A percentile compares a stretch with the other conserved stretches of the same genome.
These are phyloP conservation scores for Sesamia inferens DNA, from an alignment of 2,888 invertebrate genomes.

Conservation along the genomic window DNA sequence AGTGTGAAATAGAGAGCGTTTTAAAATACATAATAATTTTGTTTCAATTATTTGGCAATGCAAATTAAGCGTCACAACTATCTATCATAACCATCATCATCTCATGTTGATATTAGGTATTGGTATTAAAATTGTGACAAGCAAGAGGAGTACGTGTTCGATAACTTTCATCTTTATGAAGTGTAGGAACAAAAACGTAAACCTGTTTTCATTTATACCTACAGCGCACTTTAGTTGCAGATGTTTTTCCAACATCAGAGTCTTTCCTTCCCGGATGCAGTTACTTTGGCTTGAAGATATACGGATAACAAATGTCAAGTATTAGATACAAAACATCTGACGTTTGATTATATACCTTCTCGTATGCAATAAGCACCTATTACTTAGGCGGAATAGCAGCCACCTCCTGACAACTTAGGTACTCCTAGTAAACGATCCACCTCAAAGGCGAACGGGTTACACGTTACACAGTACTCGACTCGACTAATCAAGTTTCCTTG, in stretches of 20 bases:
- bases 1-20: background rate
- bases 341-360: constrained; percentile 79
- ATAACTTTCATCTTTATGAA: background rate
- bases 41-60: background rate
- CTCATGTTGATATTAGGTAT: background rate
- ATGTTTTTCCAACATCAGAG: constrained; percentile 16
- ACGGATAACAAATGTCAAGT: constrained; percentile 33
- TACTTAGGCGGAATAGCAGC: constrained; percentile 74
- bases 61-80: background rate
- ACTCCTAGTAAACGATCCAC: constrained; percentile 77
- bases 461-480: constrained; percentile 67
- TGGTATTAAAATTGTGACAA: no score
- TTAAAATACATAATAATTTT: background rate
- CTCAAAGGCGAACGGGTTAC: constrained; percentile 77
- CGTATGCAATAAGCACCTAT: constrained; percentile 84
- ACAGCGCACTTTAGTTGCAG: background rate
- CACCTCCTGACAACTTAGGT: constrained; percentile 72
- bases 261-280: constrained; percentile 44
- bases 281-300: constrained; percentile 21
- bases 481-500: constrained; percentile 5
- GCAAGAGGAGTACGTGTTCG: background rate
- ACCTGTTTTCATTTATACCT: background rate
- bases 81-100: no score
- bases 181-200: constrained; percentile 1
- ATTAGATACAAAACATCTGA: constrained; percentile 32